Evolutionary conservation across 2,113 vertebrate species (phyloP), one percentile per base, ranked within the genome.

Genomic region (Coptodon bakossiorum): DNA sequence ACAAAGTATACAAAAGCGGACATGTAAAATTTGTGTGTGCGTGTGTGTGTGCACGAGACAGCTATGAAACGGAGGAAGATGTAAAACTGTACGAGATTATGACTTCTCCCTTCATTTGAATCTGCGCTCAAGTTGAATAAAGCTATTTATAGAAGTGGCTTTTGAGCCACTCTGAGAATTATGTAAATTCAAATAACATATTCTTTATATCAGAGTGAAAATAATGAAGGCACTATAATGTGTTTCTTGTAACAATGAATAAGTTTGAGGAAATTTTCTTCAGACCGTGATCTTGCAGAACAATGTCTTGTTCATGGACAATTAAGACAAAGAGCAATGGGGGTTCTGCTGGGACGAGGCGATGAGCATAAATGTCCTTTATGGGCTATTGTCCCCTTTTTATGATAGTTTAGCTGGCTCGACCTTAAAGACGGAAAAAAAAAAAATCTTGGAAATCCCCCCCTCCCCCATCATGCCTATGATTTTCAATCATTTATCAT

Each of bases 301-400:
- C 95, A 95, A 95, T 94, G 94, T 87, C 90, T 92, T 88, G 92
- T 94, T 94, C 95, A 95, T 90, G 93, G 93, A 94, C 94, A 96
- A 96, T 96, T 96, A 96, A 94, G 94, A 96, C 91, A 94, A 94
- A 93, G 91, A 94, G 91, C 91, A 95, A 93, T 89, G 92, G 92
- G 87, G 94, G 88, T 94, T 95, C 93, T 90, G 88, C 89, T 79
- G 93, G 92, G 88, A 92, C 85, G 85, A 85, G 48, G 90, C 90
- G 76, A 91, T 91, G 88, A 90, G 93, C 88, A 88, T 90, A 93
- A 96, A 93, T 92, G 94, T 92, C 90, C 92, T 95, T 95, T 95
- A 95, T 94, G 93, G 91, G 19, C 85, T 95, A 96, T 96, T 94
- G 92, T 92, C 89, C 92, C 90, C 83, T 87, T 90, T 91, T 91